A percentile compares a stretch with the other conserved stretches of the same genome.
Evolutionary conservation across 2,888 invertebrate species (phyloP).

Genomic region (Atethmia centrago): DNA sequence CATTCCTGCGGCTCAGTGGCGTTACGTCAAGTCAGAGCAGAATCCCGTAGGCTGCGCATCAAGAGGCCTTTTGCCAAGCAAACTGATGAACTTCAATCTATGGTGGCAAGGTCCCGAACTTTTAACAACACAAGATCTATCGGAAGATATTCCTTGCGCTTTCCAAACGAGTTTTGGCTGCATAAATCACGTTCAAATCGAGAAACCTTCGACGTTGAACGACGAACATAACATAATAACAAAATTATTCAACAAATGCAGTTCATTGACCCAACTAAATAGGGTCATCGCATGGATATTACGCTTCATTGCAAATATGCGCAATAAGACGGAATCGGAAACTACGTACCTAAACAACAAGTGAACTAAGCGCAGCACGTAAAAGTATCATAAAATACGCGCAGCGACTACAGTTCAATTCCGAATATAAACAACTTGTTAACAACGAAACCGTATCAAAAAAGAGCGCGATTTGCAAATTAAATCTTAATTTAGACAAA

Average conservation of each 20-base stretch:
- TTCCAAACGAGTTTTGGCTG: not conserved
- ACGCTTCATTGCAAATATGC: not conserved
- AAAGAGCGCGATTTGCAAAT: slow-evolving; percentile 17
- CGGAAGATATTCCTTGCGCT: not conserved
- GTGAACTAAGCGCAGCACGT: not conserved
- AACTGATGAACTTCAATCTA: not conserved
- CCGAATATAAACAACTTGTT: not conserved
- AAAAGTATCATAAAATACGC: not conserved
- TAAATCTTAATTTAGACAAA: not conserved
- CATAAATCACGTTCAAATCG: not conserved
- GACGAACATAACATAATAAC: not conserved
- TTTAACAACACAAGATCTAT: not conserved
- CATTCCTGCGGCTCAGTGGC: slow-evolving; percentile 1
- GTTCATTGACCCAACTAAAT: not conserved
- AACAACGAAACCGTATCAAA: not conserved
- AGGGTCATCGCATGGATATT: too few relatives aligned
- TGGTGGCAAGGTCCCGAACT: slow-evolving; percentile 4
- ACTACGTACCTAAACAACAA: not conserved
- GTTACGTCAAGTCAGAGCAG: not conserved
- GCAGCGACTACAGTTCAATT: not conserved
- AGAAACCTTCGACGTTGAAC: not conserved
- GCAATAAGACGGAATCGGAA: not conserved
- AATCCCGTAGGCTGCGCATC: slow-evolving; percentile 10
- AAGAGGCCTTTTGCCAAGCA: not conserved
- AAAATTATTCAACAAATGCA: not conserved